These are phyloP conservation scores for Macrosoma leucophasiata DNA, from an alignment of 2,888 invertebrate species.

Conservation along the genomic window DNA sequence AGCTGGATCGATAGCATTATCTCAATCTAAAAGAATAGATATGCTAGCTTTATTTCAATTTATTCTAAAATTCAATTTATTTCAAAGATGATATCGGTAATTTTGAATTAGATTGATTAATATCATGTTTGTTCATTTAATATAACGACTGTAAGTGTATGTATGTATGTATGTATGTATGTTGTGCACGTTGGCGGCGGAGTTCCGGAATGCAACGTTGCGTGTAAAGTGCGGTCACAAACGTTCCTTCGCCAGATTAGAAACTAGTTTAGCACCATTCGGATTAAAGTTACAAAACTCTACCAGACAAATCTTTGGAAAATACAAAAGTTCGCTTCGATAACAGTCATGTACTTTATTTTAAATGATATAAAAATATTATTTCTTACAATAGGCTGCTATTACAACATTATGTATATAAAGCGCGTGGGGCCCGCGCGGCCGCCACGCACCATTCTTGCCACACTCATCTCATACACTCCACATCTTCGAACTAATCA, in stretches of 20 bases:
- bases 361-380: slow-evolving; percentile 72
- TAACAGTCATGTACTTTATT: slow-evolving; percentile 69
- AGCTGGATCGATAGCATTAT: no score
- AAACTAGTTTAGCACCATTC: slow-evolving; percentile 63
- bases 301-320: slow-evolving; percentile 45
- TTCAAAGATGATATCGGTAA: no score
- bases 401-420: slow-evolving; percentile 43
- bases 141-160: no score
- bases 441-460: slow-evolving; percentile 14
- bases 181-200: no score
- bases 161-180: no score
- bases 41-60: no score
- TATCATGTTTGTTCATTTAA: no score
- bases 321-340: slow-evolving; percentile 57
- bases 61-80: no score
- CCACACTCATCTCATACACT: slow-evolving; percentile 28
- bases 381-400: slow-evolving; percentile 59
- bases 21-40: no score
- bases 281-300: slow-evolving; percentile 48
- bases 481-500: slow-evolving; percentile 45
- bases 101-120: no score
- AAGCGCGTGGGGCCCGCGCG: slow-evolving; percentile 13
- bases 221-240: slow-evolving; percentile 9
- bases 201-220: no score
- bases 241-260: slow-evolving; percentile 20